phyloP scores from a whole-genome alignment of 2,113 vertebrate genomes.

The Mustela lutreola region DNA sequence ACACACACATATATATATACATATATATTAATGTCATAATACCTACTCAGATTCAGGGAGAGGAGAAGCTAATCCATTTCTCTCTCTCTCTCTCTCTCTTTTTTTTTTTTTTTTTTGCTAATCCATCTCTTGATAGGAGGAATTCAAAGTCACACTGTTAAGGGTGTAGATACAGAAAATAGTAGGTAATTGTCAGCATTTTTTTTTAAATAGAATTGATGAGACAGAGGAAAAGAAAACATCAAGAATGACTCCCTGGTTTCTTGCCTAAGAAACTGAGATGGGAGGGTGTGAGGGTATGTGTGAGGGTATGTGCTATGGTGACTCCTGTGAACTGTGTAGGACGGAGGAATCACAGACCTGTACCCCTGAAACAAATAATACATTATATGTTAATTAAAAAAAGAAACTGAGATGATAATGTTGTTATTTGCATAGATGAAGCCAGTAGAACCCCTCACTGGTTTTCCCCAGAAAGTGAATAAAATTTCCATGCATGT shows the following conservation, averaged over 20 bases:
- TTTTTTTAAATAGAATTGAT: not conserved
- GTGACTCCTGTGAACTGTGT: too few relatives aligned
- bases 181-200: not conserved
- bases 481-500: not conserved
- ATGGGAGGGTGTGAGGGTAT: too few relatives aligned
- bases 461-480: not conserved
- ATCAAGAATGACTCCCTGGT: not conserved
- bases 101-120: not conserved
- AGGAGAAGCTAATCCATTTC: not conserved
- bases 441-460: fast-evolving
- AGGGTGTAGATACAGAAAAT: not conserved
- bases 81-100: not conserved
- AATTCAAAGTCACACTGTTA: not conserved
- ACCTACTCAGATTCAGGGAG: not conserved
- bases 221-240: not conserved
- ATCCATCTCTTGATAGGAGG: not conserved
- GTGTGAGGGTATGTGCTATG: too few relatives aligned
- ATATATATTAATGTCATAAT: not conserved
- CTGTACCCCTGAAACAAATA: too few relatives aligned
- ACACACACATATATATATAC: not conserved
- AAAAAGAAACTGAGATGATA: not conserved
- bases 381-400: too few relatives aligned
- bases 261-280: not conserved
- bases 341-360: too few relatives aligned
- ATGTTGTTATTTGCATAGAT: not conserved